Evolutionary conservation across 2,113 vertebrate genomes (phyloP).

Genomic region (Pelusios castaneus): DNA sequence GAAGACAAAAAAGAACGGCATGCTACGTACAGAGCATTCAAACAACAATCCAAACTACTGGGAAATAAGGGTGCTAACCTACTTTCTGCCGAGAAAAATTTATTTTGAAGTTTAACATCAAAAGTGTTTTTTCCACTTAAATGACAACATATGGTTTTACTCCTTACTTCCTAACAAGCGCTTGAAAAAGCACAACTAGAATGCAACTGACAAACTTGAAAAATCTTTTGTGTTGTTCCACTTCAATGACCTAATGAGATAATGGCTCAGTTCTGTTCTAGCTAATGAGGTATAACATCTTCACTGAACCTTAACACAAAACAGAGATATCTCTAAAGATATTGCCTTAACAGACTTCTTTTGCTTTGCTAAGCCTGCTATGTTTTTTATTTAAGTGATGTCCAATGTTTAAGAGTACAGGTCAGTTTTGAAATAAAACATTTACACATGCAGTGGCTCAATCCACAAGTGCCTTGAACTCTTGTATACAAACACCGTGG

Average conservation of each 20-base stretch:
- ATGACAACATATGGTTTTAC: slow-evolving; percentile 41
- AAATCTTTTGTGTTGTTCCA: slow-evolving; percentile 67
- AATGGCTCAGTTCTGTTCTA: slow-evolving; percentile 67
- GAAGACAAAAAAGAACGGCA: not conserved
- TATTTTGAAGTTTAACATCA: slow-evolving; percentile 61
- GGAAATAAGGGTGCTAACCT: slow-evolving; percentile 22
- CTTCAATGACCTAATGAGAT: slow-evolving; percentile 70
- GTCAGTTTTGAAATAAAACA: slow-evolving; percentile 64
- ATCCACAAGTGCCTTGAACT: slow-evolving; percentile 40
- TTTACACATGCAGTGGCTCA: slow-evolving; percentile 36
- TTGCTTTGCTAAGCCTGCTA: slow-evolving; percentile 33
- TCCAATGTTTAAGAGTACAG: slow-evolving; percentile 52
- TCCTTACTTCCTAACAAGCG: slow-evolving; percentile 54
- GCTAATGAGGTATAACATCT: slow-evolving; percentile 69
- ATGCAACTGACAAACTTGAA: slow-evolving; percentile 61
- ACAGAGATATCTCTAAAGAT: slow-evolving; percentile 55
- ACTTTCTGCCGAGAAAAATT: slow-evolving; percentile 42
- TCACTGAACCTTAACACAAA: slow-evolving; percentile 67
- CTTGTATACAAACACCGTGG: slow-evolving; percentile 26
- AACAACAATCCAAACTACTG: not conserved
- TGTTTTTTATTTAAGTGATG: slow-evolving; percentile 70
- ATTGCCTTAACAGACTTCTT: not conserved
- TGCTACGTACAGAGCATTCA: not conserved
- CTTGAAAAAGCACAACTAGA: slow-evolving; percentile 64
- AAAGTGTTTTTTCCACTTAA: slow-evolving; percentile 55